Conservation (phyloP, 2,797 vertebrate genomes). For the Sebastes vulpes region DNA sequence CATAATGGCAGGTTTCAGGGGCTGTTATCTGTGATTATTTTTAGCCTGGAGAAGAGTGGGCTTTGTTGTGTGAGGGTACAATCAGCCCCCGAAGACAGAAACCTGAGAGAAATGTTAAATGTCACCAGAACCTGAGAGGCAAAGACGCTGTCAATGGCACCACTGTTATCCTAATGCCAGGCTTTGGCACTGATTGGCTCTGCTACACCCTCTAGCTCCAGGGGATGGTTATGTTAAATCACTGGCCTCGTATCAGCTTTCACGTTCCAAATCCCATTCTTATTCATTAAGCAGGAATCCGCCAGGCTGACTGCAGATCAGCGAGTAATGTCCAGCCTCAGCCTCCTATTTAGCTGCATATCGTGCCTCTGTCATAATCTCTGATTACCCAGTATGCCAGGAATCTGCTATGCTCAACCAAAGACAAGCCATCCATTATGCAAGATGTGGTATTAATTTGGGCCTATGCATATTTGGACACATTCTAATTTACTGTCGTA, state of each 20-base stretch:
- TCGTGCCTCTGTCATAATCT: constrained; percentile 55
- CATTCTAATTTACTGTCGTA: constrained; percentile 61
- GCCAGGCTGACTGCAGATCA: constrained; percentile 49
- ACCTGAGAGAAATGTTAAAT: constrained; percentile 80
- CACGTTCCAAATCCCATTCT: constrained; percentile 26
- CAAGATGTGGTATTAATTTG: constrained; percentile 62
- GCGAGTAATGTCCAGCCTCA: constrained; percentile 18
- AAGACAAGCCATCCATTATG: constrained; percentile 77
- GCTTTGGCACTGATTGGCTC: constrained; percentile 60
- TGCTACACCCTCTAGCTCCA: constrained; percentile 24
- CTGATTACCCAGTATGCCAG: constrained; percentile 71
- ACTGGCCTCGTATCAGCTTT: constrained; percentile 45
- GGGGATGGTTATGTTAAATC: constrained; percentile 35
- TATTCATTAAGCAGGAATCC: constrained; percentile 38
- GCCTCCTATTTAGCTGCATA: constrained; percentile 31
- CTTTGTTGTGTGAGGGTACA: constrained; percentile 59
- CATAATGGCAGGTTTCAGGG: constrained; percentile 62
- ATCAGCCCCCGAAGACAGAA: constrained; percentile 57
- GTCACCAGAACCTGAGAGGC: constrained; percentile 74
- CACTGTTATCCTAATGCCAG: constrained; percentile 71
- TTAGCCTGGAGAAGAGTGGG: constrained; percentile 55
- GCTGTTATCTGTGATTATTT: constrained; percentile 75
- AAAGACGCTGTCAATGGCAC: constrained; percentile 63
- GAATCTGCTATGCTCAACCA: constrained; percentile 70
- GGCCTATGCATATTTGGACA: constrained; percentile 44